Percentiles rank a stretch among this genome's conserved stretches.
These are phyloP conservation scores for Neomorphus geoffroyi DNA, from an alignment of 2,797 vertebrate genomes.

Conservation along the genomic window DNA sequence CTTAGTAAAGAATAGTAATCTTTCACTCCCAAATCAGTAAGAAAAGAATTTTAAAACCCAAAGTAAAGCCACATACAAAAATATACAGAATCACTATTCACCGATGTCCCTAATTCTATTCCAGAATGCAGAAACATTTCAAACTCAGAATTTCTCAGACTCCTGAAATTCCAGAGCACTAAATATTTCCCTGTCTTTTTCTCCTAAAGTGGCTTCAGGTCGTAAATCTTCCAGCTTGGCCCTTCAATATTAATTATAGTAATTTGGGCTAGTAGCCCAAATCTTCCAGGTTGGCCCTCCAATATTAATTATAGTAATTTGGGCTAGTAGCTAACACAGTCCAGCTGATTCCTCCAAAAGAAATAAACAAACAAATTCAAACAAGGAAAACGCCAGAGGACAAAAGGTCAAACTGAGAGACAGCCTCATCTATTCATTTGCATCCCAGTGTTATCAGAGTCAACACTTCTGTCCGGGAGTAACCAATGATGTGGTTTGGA, in stretches of 20 bases:
- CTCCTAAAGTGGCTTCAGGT: neutral
- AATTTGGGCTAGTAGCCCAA: neutral
- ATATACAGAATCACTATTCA: neutral
- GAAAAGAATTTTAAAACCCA: neutral
- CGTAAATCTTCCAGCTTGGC: neutral
- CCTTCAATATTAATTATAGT: neutral
- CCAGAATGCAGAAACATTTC: neutral
- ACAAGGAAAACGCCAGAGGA: neutral
- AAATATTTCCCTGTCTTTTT: neutral
- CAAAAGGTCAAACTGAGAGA: neutral
- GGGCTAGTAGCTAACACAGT: neutral
- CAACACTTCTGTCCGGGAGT: neutral
- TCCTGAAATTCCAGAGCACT: neutral
- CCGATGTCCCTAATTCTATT: neutral
- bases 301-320: neutral
- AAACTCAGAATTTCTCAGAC: neutral
- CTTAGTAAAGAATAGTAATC: neutral
- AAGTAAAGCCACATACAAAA: neutral
- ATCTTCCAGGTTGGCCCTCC: neutral
- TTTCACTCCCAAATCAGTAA: neutral
- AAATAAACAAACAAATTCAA: neutral
- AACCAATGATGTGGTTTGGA: neutral
- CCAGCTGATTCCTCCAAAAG: conserved; percentile 3
- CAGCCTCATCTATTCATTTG: neutral
- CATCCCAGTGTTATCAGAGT: neutral